Percentiles rank a stretch among this genome's conserved stretches.
Evolutionary conservation across 64 coral and sea anemone genomes (phyloP).

Genomic region (Catalaphyllia jardinei): DNA sequence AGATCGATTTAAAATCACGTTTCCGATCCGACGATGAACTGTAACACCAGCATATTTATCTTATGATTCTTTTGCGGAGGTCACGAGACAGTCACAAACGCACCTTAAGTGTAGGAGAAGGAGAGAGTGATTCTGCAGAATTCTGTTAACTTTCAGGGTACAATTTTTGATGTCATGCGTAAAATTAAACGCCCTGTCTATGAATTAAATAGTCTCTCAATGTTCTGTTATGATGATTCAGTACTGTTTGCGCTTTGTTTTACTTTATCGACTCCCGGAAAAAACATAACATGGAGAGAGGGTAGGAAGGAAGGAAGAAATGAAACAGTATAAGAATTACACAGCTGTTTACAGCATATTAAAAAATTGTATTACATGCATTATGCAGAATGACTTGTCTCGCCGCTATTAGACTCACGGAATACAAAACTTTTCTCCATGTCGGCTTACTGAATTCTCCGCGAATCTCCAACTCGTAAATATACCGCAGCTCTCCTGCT

Average conservation of each 20-base stretch:
- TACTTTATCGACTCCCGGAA: neutral
- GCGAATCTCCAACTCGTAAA: too few relatives aligned
- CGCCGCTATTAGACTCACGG: neutral
- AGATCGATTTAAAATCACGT: constrained; percentile 14
- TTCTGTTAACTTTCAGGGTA: neutral
- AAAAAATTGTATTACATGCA: neutral
- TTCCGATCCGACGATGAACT: neutral
- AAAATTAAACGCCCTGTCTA: too few relatives aligned
- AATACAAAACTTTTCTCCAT: too few relatives aligned
- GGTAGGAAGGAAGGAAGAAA: neutral
- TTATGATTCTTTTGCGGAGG: constrained; percentile 4
- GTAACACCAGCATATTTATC: constrained; percentile 28
- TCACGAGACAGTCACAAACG: constrained; percentile 21
- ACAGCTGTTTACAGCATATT: neutral
- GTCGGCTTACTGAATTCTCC: too few relatives aligned
- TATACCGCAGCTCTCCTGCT: too few relatives aligned
- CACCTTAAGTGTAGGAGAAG: neutral
- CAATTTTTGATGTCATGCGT: neutral
- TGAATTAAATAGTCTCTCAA: too few relatives aligned
- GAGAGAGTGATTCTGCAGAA: neutral
- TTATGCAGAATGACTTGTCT: neutral
- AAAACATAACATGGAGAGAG: neutral
- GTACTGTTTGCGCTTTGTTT: neutral
- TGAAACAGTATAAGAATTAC: neutral
- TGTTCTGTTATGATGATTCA: neutral